Percentiles rank a stretch among this genome's conserved stretches.
Evolutionary conservation across 2,113 vertebrate species (phyloP).

Genomic region (Rynchops niger): DNA sequence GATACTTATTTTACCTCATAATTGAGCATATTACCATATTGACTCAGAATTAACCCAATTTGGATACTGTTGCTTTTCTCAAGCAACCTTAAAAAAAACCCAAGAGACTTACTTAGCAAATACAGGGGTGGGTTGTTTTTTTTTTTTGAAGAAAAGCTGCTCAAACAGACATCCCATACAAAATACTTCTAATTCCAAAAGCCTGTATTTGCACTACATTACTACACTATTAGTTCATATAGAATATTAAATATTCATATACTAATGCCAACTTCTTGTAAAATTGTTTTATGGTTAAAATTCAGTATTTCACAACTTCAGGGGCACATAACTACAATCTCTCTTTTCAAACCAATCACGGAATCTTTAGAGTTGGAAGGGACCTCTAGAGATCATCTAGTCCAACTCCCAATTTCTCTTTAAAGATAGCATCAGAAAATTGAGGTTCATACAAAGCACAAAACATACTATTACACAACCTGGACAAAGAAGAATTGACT

Average conservation of each 20-base stretch:
- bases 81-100: not conserved
- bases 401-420: not conserved
- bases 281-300: not conserved
- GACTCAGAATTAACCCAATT: not conserved
- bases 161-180: not conserved
- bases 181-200: not conserved
- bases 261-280: not conserved
- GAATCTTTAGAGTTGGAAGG: too few relatives aligned
- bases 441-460: not conserved
- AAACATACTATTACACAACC: not conserved
- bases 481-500: not conserved
- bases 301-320: not conserved
- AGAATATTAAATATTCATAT: not conserved
- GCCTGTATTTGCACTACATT: not conserved
- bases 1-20: not conserved
- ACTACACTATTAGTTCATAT: not conserved
- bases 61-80: not conserved
- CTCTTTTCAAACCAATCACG: not conserved
- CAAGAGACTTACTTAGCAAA: not conserved
- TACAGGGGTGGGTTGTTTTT: not conserved
- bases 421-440: constrained; percentile 7
- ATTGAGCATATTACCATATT: not conserved
- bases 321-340: not conserved
- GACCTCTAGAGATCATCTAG: too few relatives aligned
- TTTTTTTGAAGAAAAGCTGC: not conserved